Conservation (phyloP, 92 coral and sea anemone genomes). For the Metridium senile region DNA sequence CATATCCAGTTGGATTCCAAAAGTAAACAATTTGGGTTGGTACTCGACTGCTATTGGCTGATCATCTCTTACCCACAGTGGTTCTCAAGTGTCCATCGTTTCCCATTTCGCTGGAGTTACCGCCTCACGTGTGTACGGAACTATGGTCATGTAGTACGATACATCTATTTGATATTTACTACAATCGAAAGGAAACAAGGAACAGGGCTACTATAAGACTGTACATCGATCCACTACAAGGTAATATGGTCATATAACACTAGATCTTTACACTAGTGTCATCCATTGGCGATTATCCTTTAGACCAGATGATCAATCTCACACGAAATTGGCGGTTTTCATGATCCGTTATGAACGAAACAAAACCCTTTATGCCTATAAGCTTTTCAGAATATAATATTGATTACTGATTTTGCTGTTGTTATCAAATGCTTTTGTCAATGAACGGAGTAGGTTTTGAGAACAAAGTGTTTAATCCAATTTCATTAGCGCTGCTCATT, state of each 20-base stretch:
- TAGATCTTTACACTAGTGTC: neutral
- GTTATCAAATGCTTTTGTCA: neutral
- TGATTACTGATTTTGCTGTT: neutral
- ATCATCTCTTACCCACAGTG: neutral
- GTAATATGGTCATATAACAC: neutral
- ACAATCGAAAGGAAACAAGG: neutral
- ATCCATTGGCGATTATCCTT: neutral
- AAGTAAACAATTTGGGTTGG: slow-evolving; percentile 14
- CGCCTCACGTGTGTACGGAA: neutral
- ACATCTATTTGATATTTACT: neutral
- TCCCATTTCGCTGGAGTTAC: neutral
- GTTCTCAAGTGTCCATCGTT: slow-evolving; percentile 1
- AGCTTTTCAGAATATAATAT: neutral
- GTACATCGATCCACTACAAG: neutral
- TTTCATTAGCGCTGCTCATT: neutral
- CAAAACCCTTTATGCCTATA: neutral
- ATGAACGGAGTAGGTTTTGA: neutral
- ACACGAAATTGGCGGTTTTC: neutral
- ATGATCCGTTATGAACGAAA: neutral
- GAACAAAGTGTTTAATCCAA: neutral
- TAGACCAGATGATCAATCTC: neutral
- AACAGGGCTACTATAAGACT: neutral
- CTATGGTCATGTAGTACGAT: neutral
- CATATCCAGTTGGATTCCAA: slow-evolving; percentile 12
- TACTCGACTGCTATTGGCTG: slow-evolving; percentile 1